Base-by-base conservation (phyloP, 1,140 invertebrate species). In the Aphidius ervi region DNA sequence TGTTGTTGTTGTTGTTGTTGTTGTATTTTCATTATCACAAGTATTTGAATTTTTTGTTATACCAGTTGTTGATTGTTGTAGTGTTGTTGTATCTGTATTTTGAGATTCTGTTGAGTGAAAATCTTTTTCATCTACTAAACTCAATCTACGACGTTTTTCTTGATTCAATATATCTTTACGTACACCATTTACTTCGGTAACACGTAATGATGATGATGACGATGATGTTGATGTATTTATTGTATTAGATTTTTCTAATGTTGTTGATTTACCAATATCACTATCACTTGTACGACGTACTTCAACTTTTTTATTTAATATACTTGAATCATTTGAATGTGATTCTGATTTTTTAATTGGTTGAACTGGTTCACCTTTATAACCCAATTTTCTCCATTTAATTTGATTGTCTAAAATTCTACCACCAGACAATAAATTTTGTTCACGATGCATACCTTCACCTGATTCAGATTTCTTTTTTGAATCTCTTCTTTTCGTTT, bases 401-500 rank as follows among this genome's bases (percentile, higher is more conserved):
- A 70, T 60, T 63, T 79, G 77, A 61, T 75, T 80, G 64, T 79
- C 78, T 41, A 80, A 57, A 58, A 80, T 77, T 59, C 78, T 74
- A 59, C 77, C 78, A 47, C 79, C 79, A 0, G 77, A 75, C 39
- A 81, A 64, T 16, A 81, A 65, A 65, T 76, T 80, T 66, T 81
- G 79, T 68, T 80, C 79, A 8, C 79, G 70, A 65, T 77, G 72
- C 48, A 75, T 58, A 64, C 75, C 71, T 5, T 82, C 80, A 4
- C 74, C 74, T 8, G 81, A 74, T 60, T 81, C 82, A 5, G 72
- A 65, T 65, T 85, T 84, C 64, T 80, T 82, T 70, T 81, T 82
- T 53, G 78, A 79, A 68, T 81, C 81, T 70, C 79, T 77, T 77
- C 80, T 82, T 63, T 82, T 82, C 53, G 78, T 80, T 71, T 80